Evolutionary conservation across 2,797 vertebrate species (phyloP).

Genomic region (Oceanodroma leucorhoa): DNA sequence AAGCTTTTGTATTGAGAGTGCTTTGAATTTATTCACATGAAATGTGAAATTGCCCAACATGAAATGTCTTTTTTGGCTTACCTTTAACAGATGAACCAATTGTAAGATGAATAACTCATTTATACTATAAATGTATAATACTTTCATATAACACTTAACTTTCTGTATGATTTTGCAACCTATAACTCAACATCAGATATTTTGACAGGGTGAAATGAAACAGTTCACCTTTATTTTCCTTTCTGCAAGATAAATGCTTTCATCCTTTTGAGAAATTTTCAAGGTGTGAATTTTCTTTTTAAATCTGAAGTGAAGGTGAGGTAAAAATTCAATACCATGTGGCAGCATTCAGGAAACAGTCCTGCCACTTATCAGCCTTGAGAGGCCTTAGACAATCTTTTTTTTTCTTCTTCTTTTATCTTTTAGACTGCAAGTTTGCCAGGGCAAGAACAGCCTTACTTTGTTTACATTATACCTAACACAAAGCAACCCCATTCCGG

Average conservation of each 20-base stretch:
- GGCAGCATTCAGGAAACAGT: background rate
- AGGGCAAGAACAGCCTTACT: background rate
- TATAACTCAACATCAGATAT: background rate
- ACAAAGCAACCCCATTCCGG: background rate
- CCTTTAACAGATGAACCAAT: background rate
- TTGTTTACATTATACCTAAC: background rate
- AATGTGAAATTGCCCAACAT: background rate
- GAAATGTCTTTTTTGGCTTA: background rate
- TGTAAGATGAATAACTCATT: background rate
- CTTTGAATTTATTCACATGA: background rate
- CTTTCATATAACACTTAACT: background rate
- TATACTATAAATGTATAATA: background rate
- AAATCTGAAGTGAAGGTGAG: background rate
- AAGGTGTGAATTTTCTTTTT: background rate
- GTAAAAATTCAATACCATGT: background rate
- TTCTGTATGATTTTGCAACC: background rate
- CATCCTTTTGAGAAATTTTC: background rate
- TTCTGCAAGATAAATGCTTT: background rate
- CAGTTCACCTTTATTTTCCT: background rate
- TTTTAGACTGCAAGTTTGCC: background rate
- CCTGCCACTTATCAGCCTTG: background rate
- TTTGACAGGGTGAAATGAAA: background rate
- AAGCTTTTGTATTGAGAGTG: background rate
- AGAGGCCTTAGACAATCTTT: background rate
- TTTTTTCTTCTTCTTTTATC: background rate